Evolutionary conservation across 2,888 invertebrate species (phyloP), one percentile per base, ranked within the genome.

Genomic region (Xestia rhomboidea): DNA sequence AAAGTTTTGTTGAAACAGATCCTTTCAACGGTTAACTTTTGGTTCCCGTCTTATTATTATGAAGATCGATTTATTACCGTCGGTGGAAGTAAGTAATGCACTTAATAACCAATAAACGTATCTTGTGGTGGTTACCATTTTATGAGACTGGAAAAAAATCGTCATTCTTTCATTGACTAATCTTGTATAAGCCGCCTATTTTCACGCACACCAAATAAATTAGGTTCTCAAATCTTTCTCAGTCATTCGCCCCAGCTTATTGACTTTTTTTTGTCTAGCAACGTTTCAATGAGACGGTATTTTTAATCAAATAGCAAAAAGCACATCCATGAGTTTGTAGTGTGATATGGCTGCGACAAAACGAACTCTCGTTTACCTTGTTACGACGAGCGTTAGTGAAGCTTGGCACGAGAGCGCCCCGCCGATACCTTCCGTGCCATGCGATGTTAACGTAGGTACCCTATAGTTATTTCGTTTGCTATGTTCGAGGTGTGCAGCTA

Each of bases 331-430:
- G 24, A 15, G 8, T 54, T 54, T 27, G 18, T 68, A 63, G 2
- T 13, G 46, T 13, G 21, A 41, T 57, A 70, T 76, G 46, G 27
- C 38, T 27, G 64, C 66, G 34, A 34, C 60, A 68, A 44, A 67
- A 57, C 60, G 38, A 74, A 34, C 64, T 67, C 46, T 27, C 64
- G 77, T 77, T 74, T 84, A 76, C 77, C 85, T 80, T 38, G 85
- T 84, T 67, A 84, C 57, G 21, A n/a, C 57, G 68, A 60, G 73
- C 73, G 72, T 34, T 73, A 60, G 30, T 41, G n/a, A 62, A 63
- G 30, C 70, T 46, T 67, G 60, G 18, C 67, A 34, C 71, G 63
- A 68, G 34, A 24, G 41, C 62, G 24, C 24, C 74, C 74, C 62
- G 27, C 2, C 46, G 67, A 30, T 7, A 38, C 44, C 57, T 38